Conservation (phyloP, 2,797 vertebrate genomes). For the Enteromius argenteus region DNA sequence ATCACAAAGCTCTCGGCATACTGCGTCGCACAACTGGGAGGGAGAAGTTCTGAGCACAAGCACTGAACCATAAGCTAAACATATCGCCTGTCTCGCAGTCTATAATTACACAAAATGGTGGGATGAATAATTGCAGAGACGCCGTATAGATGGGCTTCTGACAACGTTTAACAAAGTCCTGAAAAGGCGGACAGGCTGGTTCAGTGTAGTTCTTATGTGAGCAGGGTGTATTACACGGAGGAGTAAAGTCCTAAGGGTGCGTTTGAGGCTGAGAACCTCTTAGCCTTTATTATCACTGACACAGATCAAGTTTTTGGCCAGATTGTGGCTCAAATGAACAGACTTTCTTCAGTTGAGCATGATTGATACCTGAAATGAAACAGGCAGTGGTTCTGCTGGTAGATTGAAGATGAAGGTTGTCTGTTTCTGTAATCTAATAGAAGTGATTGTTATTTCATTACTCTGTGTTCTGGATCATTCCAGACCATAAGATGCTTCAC, state of each 20-base stretch:
- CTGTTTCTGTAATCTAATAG: slow-evolving; percentile 74
- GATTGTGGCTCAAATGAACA: slow-evolving; percentile 7
- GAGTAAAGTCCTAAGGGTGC: slow-evolving; percentile 18
- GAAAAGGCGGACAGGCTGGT: slow-evolving; percentile 34
- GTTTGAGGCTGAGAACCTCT: slow-evolving; percentile 10
- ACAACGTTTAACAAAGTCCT: slow-evolving; percentile 49
- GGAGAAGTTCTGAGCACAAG: slow-evolving; percentile 39
- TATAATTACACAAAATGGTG: slow-evolving; percentile 52
- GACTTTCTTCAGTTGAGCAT: slow-evolving; percentile 66
- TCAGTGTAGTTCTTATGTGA: slow-evolving; percentile 32
- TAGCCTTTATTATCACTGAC: slow-evolving; percentile 23
- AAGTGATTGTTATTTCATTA: slow-evolving; percentile 77
- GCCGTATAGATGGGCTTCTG: slow-evolving; percentile 41
- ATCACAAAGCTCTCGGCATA: slow-evolving; percentile 38
- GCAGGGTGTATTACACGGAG: slow-evolving; percentile 14
- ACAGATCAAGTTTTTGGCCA: slow-evolving; percentile 11
- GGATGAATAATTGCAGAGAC: slow-evolving; percentile 54
- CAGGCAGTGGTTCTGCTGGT: slow-evolving; percentile 33
- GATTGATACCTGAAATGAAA: slow-evolving; percentile 69
- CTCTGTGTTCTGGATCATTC: slow-evolving; percentile 67
- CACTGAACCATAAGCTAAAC: slow-evolving; percentile 51
- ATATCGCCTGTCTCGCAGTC: slow-evolving; percentile 47
- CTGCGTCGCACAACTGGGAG: slow-evolving; percentile 34
- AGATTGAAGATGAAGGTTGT: slow-evolving; percentile 48
- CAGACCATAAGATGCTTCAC: slow-evolving; percentile 66